phyloP scores from a whole-genome alignment of 2,797 vertebrate genomes.

The Tapera naevia region DNA sequence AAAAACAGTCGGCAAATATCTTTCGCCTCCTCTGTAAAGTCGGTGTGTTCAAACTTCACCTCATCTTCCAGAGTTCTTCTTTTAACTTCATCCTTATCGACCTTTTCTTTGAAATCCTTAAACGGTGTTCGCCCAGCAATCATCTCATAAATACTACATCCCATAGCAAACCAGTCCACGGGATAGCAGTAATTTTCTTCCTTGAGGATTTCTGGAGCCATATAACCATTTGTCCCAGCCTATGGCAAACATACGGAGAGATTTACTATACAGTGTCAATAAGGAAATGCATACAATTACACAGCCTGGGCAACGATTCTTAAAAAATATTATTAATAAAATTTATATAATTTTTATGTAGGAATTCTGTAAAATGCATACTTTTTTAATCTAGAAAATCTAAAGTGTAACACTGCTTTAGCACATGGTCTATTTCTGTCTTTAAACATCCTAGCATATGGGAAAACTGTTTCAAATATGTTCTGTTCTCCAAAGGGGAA shows the following conservation, averaged over 20 bases:
- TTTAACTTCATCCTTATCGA: conserved; percentile 91
- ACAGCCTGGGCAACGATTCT: neutral
- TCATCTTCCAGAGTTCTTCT: conserved; percentile 89
- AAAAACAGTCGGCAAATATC: conserved; percentile 89
- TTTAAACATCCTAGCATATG: neutral
- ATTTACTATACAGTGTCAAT: neutral
- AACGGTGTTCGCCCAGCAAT: conserved; percentile 92
- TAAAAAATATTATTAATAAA: neutral
- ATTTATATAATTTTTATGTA: neutral
- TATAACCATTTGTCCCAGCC: conserved; percentile 94
- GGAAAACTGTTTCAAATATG: neutral
- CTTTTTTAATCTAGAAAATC: neutral
- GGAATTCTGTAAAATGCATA: neutral
- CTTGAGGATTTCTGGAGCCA: conserved; percentile 92
- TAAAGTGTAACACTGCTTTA: neutral
- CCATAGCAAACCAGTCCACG: conserved; percentile 96
- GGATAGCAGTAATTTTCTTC: conserved; percentile 88
- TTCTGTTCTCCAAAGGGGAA: neutral
- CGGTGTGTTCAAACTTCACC: conserved; percentile 85
- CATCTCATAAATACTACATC: conserved; percentile 96
- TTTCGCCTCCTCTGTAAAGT: conserved; percentile 85
- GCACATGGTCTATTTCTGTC: neutral
- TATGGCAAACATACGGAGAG: conserved; percentile 62
- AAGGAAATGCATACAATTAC: neutral
- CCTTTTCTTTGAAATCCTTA: conserved; percentile 89